These are phyloP conservation scores for Glossophaga mutica DNA, from an alignment of 2,797 vertebrate species.

Conservation along the genomic window DNA sequence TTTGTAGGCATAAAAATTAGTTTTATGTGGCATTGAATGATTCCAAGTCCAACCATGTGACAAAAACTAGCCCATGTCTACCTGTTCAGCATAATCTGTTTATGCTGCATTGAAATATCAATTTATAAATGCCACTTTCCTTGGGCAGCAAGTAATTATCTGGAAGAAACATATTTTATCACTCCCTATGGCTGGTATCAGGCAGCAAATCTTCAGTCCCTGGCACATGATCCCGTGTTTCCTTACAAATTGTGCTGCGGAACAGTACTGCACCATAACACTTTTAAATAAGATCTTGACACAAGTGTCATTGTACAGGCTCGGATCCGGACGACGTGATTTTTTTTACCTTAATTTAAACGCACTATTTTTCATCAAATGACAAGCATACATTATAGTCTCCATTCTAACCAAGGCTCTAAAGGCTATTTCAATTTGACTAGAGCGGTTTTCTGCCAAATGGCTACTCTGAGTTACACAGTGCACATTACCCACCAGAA, in stretches of 20 bases:
- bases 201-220: conserved; percentile 74
- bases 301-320: conserved; percentile 62
- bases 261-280: conserved; percentile 59
- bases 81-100: conserved; percentile 59
- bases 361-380: conserved; percentile 74
- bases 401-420: conserved; percentile 80
- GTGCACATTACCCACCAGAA: conserved; percentile 83
- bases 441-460: conserved; percentile 82
- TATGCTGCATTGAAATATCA: conserved; percentile 62
- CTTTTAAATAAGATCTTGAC: conserved; percentile 80
- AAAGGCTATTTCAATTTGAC: conserved; percentile 85
- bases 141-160: conserved; percentile 75
- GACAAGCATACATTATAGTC: conserved; percentile 78
- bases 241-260: conserved; percentile 70
- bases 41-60: neutral
- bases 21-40: conserved; percentile 35
- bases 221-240: conserved; percentile 69
- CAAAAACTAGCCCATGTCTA: conserved; percentile 1
- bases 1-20: conserved; percentile 61
- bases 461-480: conserved; percentile 81
- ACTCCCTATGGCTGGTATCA: conserved; percentile 62
- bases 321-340: conserved; percentile 55
- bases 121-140: conserved; percentile 74
- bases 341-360: conserved; percentile 78
- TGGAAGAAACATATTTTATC: conserved; percentile 72